phyloP scores from a whole-genome alignment of 2,797 vertebrate species.

The Cryptoprocta ferox region DNA sequence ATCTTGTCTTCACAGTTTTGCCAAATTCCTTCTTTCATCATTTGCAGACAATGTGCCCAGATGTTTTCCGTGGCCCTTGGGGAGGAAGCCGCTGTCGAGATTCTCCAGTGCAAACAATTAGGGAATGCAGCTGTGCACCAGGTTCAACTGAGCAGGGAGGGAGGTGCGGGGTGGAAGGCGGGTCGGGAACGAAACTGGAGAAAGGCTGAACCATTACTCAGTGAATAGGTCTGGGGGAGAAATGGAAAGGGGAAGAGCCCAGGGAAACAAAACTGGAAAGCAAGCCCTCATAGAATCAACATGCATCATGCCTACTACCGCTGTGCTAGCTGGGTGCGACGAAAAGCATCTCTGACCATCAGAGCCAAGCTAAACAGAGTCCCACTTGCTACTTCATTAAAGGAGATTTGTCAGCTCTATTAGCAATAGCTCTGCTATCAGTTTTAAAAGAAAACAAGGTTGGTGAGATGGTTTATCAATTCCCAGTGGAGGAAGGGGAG shows the following conservation, averaged over 20 bases:
- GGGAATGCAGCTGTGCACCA: slow-evolving; percentile 93
- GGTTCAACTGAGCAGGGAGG: slow-evolving; percentile 85
- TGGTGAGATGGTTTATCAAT: not conserved
- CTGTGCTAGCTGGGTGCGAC: not conserved
- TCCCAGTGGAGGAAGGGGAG: not conserved
- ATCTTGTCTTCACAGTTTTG: not conserved
- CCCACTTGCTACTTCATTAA: not conserved
- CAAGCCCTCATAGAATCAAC: not conserved
- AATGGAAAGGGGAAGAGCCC: not conserved
- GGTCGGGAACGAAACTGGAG: not conserved
- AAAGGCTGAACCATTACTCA: not conserved
- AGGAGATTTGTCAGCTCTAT: not conserved
- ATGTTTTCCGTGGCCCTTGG: slow-evolving; percentile 96
- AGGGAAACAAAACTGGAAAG: not conserved
- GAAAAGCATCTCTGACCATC: not conserved
- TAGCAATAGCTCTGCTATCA: not conserved
- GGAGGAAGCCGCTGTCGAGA: slow-evolving; percentile 96
- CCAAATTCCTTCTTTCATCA: slow-evolving; percentile 64
- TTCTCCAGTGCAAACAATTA: slow-evolving; percentile 94
- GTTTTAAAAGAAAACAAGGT: not conserved
- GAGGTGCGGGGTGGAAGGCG: not conserved
- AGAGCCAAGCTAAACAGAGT: not conserved
- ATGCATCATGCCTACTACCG: rapidly evolving
- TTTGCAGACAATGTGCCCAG: slow-evolving; percentile 96
- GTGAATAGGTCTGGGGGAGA: not conserved